Percentiles rank a stretch among this genome's conserved stretches.
Evolutionary conservation across 2,113 vertebrate genomes (phyloP).

Genomic region (Sapayoa aenigma): DNA sequence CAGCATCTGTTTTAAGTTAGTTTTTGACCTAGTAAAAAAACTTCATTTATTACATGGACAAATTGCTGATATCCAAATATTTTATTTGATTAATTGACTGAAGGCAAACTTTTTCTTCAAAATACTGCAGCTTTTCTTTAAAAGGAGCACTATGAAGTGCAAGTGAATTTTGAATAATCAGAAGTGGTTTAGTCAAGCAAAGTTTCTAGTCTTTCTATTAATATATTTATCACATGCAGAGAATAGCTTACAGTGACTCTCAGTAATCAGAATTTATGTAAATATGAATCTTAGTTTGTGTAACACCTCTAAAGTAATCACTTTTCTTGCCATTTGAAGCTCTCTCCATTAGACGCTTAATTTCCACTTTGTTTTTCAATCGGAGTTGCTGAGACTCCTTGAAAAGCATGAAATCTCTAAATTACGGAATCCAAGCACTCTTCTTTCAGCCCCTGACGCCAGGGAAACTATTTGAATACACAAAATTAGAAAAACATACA

Average conservation of each 20-base stretch:
- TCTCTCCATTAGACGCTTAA: conserved; percentile 24
- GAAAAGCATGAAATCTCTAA: conserved; percentile 83
- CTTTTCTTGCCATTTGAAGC: background rate
- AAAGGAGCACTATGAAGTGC: background rate
- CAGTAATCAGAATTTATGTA: background rate
- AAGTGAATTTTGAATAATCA: background rate
- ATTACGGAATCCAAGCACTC: conserved; percentile 70
- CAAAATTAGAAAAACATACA: conserved; percentile 76
- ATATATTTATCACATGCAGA: background rate
- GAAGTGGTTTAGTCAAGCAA: conserved; percentile 7
- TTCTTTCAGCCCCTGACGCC: conserved; percentile 7
- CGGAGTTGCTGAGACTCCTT: conserved; percentile 70
- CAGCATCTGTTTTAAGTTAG: conserved; percentile 53
- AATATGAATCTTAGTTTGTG: background rate
- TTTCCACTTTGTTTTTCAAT: conserved; percentile 75
- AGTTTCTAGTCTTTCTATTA: background rate
- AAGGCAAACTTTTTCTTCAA: conserved; percentile 26
- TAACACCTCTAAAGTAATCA: background rate
- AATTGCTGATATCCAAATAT: conserved; percentile 55
- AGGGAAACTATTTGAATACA: conserved; percentile 74
- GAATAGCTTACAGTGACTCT: background rate
- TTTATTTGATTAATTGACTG: conserved; percentile 55
- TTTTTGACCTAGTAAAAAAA: conserved; percentile 9
- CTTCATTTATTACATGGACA: conserved; percentile 20
- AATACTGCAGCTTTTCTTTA: background rate